Percentiles rank a stretch among this genome's conserved stretches.
Conservation (phyloP, 2,888 invertebrate genomes). For the Serripes groenlandicus region DNA sequence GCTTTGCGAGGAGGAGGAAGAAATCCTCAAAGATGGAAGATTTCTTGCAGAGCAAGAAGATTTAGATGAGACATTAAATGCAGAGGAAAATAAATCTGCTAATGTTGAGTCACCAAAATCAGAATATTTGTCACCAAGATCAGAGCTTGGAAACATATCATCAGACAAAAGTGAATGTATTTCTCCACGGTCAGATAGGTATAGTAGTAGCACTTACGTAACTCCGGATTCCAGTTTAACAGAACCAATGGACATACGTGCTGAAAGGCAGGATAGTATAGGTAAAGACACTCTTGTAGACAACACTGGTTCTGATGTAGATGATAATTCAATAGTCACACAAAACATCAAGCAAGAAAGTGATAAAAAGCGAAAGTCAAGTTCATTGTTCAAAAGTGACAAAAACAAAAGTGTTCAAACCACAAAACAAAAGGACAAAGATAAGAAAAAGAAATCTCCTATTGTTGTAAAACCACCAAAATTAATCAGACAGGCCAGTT, state of each 20-base stretch:
- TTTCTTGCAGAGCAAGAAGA: slow-evolving; percentile 47
- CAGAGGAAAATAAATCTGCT: slow-evolving; percentile 44
- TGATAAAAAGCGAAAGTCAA: slow-evolving; percentile 12
- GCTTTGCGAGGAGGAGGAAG: slow-evolving; percentile 73
- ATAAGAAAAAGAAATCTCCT: slow-evolving; percentile 55
- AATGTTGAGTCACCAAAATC: slow-evolving; percentile 41
- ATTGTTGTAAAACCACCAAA: slow-evolving; percentile 52
- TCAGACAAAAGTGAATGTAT: slow-evolving; percentile 50
- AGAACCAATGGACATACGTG: slow-evolving; percentile 49
- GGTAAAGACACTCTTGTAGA: slow-evolving; percentile 25
- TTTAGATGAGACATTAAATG: slow-evolving; percentile 72
- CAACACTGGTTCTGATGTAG: slow-evolving; percentile 3
- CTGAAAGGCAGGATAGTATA: slow-evolving; percentile 4
- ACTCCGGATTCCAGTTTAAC: slow-evolving; percentile 76
- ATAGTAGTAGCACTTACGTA: slow-evolving; percentile 77
- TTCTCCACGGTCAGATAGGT: slow-evolving; percentile 50
- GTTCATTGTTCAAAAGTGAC: slow-evolving; percentile 38
- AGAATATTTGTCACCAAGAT: slow-evolving; percentile 57
- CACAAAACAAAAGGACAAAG: slow-evolving; percentile 23
- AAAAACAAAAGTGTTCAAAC: slow-evolving; percentile 41
- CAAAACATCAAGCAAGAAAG: slow-evolving; percentile 17
- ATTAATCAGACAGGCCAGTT: slow-evolving; percentile 51
- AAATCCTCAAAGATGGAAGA: slow-evolving; percentile 45
- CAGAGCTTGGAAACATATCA: slow-evolving; percentile 55
- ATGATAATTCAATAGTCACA: neutral